Evolutionary conservation across 1,140 invertebrate species (phyloP).

Genomic region (Chironomus striatipennis): DNA sequence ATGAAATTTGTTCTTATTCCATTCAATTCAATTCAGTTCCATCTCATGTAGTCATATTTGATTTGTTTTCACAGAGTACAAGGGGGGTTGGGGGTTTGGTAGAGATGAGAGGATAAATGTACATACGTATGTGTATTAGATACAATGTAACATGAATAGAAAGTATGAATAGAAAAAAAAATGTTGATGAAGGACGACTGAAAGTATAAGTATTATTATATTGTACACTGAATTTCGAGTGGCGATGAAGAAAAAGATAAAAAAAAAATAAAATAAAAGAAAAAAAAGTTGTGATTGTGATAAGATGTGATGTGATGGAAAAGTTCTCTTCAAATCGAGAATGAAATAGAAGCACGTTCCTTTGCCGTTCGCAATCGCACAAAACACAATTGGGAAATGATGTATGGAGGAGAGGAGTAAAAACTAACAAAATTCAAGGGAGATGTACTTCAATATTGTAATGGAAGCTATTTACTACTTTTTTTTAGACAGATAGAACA

Average conservation of each 20-base stretch:
- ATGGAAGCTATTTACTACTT: no score
- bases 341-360: not conserved
- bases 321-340: not conserved
- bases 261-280: no score
- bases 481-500: no score
- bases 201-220: not conserved
- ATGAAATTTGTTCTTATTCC: not conserved
- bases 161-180: not conserved
- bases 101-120: no score
- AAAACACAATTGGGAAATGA: no score
- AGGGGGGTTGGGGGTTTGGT: no score
- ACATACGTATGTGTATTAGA: no score
- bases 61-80: not conserved
- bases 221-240: not conserved
- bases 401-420: no score
- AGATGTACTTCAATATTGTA: no score
- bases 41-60: constrained; percentile 1
- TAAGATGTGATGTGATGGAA: not conserved
- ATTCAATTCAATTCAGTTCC: not conserved
- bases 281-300: not conserved
- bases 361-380: not conserved
- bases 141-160: not conserved
- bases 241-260: not conserved
- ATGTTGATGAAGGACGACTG: not conserved
- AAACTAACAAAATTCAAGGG: no score